A percentile compares a stretch with the other conserved stretches of the same genome.
These are phyloP conservation scores for Cygnus buccinator DNA, from an alignment of 2,113 vertebrate species.

Conservation along the genomic window DNA sequence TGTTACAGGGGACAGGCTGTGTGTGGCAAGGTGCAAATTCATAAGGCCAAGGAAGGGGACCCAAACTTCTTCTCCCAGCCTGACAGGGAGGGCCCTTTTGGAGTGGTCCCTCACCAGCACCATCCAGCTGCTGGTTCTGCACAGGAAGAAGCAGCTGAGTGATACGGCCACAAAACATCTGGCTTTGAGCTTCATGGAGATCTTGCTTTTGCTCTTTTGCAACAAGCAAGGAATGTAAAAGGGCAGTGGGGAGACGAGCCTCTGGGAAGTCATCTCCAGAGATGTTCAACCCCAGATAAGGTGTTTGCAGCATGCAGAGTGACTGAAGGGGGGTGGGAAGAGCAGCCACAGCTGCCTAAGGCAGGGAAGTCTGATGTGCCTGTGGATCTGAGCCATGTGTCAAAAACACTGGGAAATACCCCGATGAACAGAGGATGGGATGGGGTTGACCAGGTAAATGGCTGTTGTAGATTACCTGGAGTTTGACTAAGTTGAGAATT, in stretches of 20 bases:
- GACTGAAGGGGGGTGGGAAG: background rate
- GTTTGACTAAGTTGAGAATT: background rate
- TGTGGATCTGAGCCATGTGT: background rate
- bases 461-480: background rate
- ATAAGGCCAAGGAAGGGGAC: background rate
- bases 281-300: rapidly evolving
- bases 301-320: background rate
- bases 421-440: background rate
- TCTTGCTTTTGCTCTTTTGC: background rate
- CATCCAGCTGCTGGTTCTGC: background rate
- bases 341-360: background rate
- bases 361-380: background rate
- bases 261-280: background rate
- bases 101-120: background rate
- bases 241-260: background rate
- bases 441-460: background rate
- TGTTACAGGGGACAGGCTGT: background rate
- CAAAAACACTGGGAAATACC: background rate
- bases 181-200: background rate
- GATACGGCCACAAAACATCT: background rate
- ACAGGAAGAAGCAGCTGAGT: background rate
- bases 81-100: background rate
- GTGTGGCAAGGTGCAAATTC: background rate
- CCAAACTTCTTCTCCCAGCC: background rate
- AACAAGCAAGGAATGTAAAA: background rate